Evolutionary conservation across 1,140 invertebrate genomes (phyloP).

Genomic region (Cherax quadricarinatus): DNA sequence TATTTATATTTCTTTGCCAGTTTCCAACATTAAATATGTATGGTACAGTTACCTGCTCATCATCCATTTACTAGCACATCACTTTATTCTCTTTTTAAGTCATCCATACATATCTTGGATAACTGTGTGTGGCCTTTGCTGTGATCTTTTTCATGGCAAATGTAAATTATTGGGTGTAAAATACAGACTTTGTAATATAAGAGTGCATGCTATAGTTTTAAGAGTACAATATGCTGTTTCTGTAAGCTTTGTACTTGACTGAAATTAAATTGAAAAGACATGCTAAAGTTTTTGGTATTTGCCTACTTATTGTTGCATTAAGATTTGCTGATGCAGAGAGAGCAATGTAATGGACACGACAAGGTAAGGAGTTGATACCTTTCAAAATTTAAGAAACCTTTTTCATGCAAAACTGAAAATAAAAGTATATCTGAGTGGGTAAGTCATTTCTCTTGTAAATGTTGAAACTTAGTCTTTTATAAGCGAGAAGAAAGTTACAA

Average conservation of each 20-base stretch:
- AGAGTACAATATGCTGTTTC: background rate
- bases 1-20: no score
- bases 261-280: slow-evolving; percentile 13
- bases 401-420: no score
- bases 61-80: background rate
- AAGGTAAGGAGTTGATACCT: no score
- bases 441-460: no score
- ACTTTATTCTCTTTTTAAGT: background rate
- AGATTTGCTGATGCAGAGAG: background rate
- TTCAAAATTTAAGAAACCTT: no score
- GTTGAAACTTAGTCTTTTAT: no score
- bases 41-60: background rate
- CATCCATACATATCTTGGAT: background rate
- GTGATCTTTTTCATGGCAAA: background rate
- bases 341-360: no score
- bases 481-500: no score
- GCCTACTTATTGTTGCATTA: background rate
- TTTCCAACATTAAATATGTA: no score
- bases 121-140: background rate
- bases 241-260: slow-evolving; percentile 9
- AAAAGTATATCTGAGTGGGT: no score
- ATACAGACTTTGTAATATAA: background rate
- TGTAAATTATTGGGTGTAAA: background rate
- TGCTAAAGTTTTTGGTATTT: background rate
- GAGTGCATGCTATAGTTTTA: background rate